These are phyloP conservation scores for Esox lucius DNA, from an alignment of 2,797 vertebrate species.

Conservation along the genomic window DNA sequence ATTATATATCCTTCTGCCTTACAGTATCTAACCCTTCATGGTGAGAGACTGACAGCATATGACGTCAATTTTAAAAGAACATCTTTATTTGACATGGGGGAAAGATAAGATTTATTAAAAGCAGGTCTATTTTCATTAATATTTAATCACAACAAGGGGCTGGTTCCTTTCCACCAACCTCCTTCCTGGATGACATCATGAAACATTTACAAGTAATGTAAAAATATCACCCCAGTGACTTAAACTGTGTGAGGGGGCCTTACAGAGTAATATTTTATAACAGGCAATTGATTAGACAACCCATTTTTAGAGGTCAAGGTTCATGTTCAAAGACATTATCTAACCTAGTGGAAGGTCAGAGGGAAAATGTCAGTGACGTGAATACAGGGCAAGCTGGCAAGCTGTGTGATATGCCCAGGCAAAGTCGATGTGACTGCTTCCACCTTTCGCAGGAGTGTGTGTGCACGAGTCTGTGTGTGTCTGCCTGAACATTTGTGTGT, in stretches of 20 bases:
- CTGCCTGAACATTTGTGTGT: background rate
- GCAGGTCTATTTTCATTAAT: conserved; percentile 32
- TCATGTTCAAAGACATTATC: conserved; percentile 49
- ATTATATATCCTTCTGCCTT: background rate
- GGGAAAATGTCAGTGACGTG: conserved; percentile 66
- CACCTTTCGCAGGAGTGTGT: conserved; percentile 6
- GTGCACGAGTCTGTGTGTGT: background rate
- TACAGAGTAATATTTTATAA: background rate
- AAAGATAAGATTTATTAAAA: conserved; percentile 32
- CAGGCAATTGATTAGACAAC: background rate
- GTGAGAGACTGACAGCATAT: background rate
- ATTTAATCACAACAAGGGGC: conserved; percentile 13
- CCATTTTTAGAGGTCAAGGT: conserved; percentile 13
- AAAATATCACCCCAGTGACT: background rate
- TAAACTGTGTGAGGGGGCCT: background rate
- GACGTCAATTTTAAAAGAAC: background rate
- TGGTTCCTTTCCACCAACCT: background rate
- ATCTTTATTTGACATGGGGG: background rate
- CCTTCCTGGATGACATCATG: conserved; percentile 1
- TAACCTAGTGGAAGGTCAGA: conserved; percentile 47
- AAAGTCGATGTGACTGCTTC: conserved; percentile 68
- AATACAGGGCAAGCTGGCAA: conserved; percentile 16
- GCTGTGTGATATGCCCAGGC: conserved; percentile 41
- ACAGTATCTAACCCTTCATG: background rate
- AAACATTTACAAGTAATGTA: background rate